Evolutionary conservation across 2,113 vertebrate genomes (phyloP).

Genomic region (Notarius quadriscutis): DNA sequence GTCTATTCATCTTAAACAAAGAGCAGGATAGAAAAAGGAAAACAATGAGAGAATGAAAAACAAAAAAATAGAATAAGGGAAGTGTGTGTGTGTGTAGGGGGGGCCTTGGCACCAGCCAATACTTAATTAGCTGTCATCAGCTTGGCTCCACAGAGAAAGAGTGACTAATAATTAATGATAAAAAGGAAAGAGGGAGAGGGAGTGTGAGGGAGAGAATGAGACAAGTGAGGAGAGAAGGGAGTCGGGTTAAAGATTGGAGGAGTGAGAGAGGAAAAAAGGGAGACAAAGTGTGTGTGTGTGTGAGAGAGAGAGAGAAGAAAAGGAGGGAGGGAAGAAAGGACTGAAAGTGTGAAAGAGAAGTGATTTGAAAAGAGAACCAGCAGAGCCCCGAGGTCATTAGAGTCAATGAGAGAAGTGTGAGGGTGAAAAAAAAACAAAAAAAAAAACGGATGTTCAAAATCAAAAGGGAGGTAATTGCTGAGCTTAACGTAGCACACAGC

Average conservation of each 20-base stretch:
- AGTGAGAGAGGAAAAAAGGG: constrained; percentile 13
- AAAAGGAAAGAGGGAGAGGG: constrained; percentile 49
- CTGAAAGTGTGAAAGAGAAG: constrained; percentile 18
- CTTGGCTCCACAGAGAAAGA: constrained; percentile 57
- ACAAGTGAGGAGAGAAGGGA: constrained; percentile 47
- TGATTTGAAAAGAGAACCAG: constrained; percentile 51
- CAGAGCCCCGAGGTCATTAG: constrained; percentile 47
- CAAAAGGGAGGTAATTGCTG: constrained; percentile 50
- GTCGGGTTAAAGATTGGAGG: constrained; percentile 42
- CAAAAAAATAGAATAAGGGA: not conserved
- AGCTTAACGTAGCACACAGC: constrained; percentile 44
- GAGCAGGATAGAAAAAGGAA: not conserved
- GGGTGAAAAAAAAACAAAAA: constrained; percentile 32
- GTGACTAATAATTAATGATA: constrained; percentile 65
- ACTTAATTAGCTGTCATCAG: constrained; percentile 65
- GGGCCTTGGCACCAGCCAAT: constrained; percentile 51
- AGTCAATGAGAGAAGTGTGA: constrained; percentile 54
- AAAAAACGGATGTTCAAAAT: constrained; percentile 50
- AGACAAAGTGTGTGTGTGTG: constrained; percentile 29
- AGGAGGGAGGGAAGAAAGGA: not conserved
- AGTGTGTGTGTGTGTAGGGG: constrained; percentile 39
- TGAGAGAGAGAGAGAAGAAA: not conserved
- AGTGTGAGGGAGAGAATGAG: constrained; percentile 42
- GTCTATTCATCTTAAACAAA: constrained; percentile 19
- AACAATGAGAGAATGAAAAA: constrained; percentile 14